These are phyloP conservation scores for Cathartes aura DNA, from an alignment of 2,113 vertebrate genomes.

Conservation along the genomic window DNA sequence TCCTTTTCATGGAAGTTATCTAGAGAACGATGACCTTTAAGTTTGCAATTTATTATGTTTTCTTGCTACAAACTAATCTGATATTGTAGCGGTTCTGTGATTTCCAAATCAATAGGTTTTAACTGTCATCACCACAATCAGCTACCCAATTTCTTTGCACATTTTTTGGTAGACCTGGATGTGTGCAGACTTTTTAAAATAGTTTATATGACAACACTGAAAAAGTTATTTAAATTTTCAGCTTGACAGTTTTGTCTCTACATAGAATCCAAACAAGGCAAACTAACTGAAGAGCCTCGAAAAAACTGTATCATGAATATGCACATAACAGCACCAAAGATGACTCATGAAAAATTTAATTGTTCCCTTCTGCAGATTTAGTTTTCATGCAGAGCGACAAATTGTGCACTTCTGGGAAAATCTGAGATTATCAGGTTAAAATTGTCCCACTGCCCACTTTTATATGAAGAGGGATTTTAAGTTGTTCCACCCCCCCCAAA, in stretches of 20 bases:
- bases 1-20: neutral
- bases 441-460: neutral
- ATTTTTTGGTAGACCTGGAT: neutral
- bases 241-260: neutral
- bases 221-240: neutral
- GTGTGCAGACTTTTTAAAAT: neutral
- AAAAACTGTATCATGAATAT: neutral
- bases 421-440: neutral
- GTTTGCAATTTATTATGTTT: neutral
- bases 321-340: neutral
- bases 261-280: neutral
- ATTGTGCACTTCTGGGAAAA: neutral
- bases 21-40: neutral
- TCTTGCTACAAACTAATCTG: neutral
- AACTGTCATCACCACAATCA: neutral
- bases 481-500: neutral
- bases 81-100: neutral
- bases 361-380: neutral
- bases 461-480: neutral
- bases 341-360: neutral
- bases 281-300: neutral
- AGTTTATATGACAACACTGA: neutral
- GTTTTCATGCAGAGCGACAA: neutral
- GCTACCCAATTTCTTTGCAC: neutral
- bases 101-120: neutral